Evolutionary conservation across 2,888 invertebrate species (phyloP).

Genomic region (Clunio marinus): DNA sequence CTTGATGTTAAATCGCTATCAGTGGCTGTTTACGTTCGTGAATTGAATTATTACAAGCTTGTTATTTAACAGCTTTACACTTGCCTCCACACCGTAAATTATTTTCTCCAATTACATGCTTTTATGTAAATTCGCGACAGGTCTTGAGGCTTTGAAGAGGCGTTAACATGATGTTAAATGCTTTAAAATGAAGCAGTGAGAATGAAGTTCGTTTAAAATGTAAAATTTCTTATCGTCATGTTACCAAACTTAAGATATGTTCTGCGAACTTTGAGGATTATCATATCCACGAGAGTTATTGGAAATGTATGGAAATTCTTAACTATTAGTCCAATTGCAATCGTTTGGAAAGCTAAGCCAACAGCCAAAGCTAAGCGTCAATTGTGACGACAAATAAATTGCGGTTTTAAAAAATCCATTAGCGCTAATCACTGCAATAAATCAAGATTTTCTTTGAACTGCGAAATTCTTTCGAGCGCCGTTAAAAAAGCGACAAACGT

Average conservation of each 20-base stretch:
- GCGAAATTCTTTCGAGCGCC: neutral
- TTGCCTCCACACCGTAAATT: neutral
- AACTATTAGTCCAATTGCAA: neutral
- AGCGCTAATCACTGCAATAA: slow-evolving; percentile 34
- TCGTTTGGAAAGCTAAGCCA: too few relatives aligned
- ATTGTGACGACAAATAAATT: slow-evolving; percentile 32
- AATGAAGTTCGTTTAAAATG: neutral
- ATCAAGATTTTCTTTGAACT: slow-evolving; percentile 34
- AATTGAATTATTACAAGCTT: slow-evolving; percentile 1
- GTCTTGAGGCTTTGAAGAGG: neutral
- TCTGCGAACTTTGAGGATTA: slow-evolving; percentile 22
- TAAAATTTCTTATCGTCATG: neutral
- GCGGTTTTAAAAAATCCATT: slow-evolving; percentile 37
- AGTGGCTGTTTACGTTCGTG: neutral
- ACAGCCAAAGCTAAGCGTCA: too few relatives aligned
- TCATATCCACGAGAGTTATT: slow-evolving; percentile 35
- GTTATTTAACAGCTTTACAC: neutral
- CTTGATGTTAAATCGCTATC: neutral
- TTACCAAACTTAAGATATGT: neutral
- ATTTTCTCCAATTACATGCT: neutral
- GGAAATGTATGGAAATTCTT: slow-evolving; percentile 36
- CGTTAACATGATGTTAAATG: slow-evolving; percentile 8
- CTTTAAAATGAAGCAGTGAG: neutral
- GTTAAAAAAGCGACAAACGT: slow-evolving; percentile 7
- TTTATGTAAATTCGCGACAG: slow-evolving; percentile 14